A percentile compares a stretch with the other conserved stretches of the same genome.
phyloP scores from a whole-genome alignment of 1,140 invertebrate genomes.

The Penaeus chinensis region DNA sequence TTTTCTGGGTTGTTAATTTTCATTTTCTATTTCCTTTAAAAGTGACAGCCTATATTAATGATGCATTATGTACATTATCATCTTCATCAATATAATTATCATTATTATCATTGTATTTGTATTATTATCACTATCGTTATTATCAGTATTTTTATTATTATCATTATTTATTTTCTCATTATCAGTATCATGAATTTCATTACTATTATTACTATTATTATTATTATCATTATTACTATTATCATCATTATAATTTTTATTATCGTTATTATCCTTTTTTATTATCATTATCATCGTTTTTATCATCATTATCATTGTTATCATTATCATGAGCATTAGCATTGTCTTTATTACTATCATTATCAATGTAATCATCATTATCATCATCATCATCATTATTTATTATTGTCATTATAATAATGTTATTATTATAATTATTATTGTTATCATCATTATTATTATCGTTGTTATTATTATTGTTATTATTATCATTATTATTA shows the following conservation, averaged over 20 bases:
- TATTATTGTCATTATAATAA: background rate
- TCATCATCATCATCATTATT: background rate
- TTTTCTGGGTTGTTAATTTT: no score
- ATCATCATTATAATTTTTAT: background rate
- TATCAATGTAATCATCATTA: background rate
- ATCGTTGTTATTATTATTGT: no score
- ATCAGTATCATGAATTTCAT: background rate
- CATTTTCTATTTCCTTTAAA: no score
- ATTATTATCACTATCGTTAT: constrained; percentile 7
- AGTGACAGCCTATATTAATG: no score
- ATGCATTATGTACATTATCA: no score
- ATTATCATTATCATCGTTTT: background rate
- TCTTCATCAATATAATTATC: background rate
- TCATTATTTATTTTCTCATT: background rate
- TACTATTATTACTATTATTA: no score
- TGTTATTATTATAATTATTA: no score
- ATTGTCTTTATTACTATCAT: background rate
- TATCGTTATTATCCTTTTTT: background rate
- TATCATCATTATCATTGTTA: background rate
- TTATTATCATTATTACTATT: background rate
- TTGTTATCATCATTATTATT: no score
- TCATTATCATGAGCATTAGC: background rate
- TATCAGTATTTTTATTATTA: background rate
- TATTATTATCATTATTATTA: background rate
- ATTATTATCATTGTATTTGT: background rate